A percentile compares a stretch with the other conserved stretches of the same genome.
These are phyloP conservation scores for Cotesia glomerata DNA, from an alignment of 1,140 invertebrate species.

Conservation along the genomic window DNA sequence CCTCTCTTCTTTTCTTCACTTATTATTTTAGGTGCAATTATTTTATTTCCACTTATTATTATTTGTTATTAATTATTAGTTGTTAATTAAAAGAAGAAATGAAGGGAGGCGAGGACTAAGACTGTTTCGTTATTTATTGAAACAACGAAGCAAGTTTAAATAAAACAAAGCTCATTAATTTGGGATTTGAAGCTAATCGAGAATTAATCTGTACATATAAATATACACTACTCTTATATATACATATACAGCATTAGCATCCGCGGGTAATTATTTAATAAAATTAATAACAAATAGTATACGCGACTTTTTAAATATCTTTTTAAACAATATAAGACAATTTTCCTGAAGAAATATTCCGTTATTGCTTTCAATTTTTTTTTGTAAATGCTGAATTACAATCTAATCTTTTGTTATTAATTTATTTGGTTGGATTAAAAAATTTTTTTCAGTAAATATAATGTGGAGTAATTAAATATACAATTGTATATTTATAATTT, in stretches of 20 bases:
- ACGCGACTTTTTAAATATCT: constrained; percentile 63
- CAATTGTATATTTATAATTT: no score
- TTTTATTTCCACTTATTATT: not conserved
- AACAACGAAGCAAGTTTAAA: constrained; percentile 26
- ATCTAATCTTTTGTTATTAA: no score
- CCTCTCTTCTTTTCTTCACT: not conserved
- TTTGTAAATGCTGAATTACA: constrained; percentile 39
- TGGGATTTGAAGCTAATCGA: not conserved
- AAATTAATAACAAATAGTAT: constrained; percentile 45
- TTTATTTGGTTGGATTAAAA: no score
- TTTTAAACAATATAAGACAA: constrained; percentile 57
- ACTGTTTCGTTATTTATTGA: constrained; percentile 27
- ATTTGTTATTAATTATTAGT: not conserved
- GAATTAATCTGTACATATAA: not conserved
- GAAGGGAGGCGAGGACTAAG: constrained; percentile 1
- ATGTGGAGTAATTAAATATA: no score
- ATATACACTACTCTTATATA: constrained; percentile 4
- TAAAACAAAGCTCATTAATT: not conserved
- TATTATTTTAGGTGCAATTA: constrained; percentile 5
- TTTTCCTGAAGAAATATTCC: constrained; percentile 55
- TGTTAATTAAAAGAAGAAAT: not conserved
- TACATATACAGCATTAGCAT: not conserved
- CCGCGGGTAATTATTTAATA: constrained; percentile 44
- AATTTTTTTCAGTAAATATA: constrained; percentile 39
- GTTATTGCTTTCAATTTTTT: constrained; percentile 52